Evolutionary conservation across 2,888 invertebrate genomes (phyloP).

Genomic region (Drosophila nr. perissopoda): DNA sequence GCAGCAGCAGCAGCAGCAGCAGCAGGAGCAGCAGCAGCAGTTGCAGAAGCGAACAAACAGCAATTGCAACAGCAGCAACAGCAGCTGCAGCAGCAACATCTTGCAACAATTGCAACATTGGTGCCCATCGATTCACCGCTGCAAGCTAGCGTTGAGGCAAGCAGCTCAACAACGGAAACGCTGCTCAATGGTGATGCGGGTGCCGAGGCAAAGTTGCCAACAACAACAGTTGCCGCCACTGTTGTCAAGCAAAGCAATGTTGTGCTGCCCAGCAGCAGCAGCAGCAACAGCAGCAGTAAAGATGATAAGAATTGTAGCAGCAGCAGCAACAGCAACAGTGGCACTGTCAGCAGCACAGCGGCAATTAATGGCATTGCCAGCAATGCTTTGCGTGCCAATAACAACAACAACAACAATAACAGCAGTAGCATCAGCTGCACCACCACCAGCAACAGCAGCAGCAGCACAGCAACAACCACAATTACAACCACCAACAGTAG

Average conservation of each 20-base stretch:
- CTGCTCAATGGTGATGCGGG: slow-evolving; percentile 59
- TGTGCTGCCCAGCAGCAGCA: slow-evolving; percentile 60
- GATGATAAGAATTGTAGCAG: slow-evolving; percentile 24
- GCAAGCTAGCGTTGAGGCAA: slow-evolving; percentile 48
- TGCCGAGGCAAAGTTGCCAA: slow-evolving; percentile 42
- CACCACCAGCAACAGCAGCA: slow-evolving; percentile 29
- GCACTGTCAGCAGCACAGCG: slow-evolving; percentile 49
- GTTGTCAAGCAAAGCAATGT: slow-evolving; percentile 57
- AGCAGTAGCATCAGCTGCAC: slow-evolving; percentile 5
- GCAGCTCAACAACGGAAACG: slow-evolving; percentile 49
- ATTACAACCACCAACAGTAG: slow-evolving; percentile 41
- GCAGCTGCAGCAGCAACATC: slow-evolving; percentile 32
- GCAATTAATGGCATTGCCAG: slow-evolving; percentile 57
- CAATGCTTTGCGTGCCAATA: slow-evolving; percentile 33
- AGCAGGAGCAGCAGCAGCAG: slow-evolving; percentile 14
- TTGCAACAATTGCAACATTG: slow-evolving; percentile 42
- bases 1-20: slow-evolving; percentile 24
- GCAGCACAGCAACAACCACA: slow-evolving; percentile 8
- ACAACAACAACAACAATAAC: slow-evolving; percentile 22
- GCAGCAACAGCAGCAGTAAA: slow-evolving; percentile 17
- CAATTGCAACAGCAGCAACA: slow-evolving; percentile 29
- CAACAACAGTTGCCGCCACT: slow-evolving; percentile 15
- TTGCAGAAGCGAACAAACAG: slow-evolving; percentile 27
- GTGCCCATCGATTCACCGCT: slow-evolving; percentile 62
- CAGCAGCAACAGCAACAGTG: slow-evolving; percentile 23